Percentiles rank a stretch among this genome's conserved stretches.
These are phyloP conservation scores for Oreochromis mossambicus DNA, from an alignment of 2,797 vertebrate species.

Conservation along the genomic window DNA sequence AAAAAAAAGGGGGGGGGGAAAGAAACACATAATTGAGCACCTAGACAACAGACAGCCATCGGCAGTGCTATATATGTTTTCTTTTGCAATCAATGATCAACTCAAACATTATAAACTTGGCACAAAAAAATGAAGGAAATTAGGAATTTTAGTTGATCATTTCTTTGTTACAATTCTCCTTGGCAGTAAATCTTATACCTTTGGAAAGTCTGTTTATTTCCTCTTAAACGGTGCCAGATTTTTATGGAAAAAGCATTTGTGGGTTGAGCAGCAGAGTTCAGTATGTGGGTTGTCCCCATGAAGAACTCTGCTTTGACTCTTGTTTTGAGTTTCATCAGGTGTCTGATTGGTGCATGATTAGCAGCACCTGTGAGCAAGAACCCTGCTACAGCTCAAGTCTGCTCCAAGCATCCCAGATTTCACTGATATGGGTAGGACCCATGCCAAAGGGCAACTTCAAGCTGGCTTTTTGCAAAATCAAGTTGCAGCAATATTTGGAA, in stretches of 20 bases:
- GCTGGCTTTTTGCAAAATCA: not conserved
- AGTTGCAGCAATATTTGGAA: not conserved
- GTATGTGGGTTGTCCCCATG: not conserved
- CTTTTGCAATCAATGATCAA: not conserved
- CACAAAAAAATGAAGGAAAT: not conserved
- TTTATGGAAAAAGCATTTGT: not conserved
- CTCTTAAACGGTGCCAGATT: not conserved
- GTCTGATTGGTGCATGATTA: not conserved
- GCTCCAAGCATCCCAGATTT: not conserved
- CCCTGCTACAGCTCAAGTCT: not conserved
- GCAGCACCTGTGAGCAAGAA: not conserved
- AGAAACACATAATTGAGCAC: not conserved
- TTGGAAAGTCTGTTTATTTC: not conserved
- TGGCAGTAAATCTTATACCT: not conserved
- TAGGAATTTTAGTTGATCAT: not conserved
- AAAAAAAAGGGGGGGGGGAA: accelerated
- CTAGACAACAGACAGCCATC: not conserved
- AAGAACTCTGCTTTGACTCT: not conserved
- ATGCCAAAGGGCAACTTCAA: not conserved
- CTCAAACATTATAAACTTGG: not conserved
- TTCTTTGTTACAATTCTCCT: not conserved
- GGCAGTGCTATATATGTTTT: not conserved
- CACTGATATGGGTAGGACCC: not conserved
- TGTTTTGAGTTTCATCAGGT: not conserved
- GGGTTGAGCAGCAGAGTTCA: not conserved